Evolutionary conservation across 2,888 invertebrate species (phyloP).

Genomic region (Geotrupes spiniger): DNA sequence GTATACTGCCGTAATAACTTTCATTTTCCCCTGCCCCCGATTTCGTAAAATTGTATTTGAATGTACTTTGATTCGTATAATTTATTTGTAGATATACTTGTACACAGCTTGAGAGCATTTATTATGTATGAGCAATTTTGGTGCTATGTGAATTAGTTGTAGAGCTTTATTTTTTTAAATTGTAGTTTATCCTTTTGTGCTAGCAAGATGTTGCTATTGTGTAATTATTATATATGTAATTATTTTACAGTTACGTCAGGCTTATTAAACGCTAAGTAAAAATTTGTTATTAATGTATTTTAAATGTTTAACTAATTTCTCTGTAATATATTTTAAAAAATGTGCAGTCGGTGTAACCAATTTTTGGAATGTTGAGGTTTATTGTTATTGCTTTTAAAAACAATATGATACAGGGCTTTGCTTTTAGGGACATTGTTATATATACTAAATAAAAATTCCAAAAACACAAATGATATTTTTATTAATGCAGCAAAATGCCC

Average conservation of each 20-base stretch:
- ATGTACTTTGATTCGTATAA: constrained; percentile 9
- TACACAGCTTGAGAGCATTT: constrained; percentile 48
- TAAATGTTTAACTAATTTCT: background rate
- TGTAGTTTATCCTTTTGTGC: constrained; percentile 15
- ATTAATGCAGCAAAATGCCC: too few relatives aligned
- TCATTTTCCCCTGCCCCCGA: too few relatives aligned
- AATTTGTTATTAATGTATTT: constrained; percentile 8
- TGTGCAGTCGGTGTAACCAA: constrained; percentile 3
- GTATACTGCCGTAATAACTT: constrained; percentile 28
- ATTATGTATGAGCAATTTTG: constrained; percentile 47
- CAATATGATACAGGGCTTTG: constrained; percentile 44
- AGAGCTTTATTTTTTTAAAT: constrained; percentile 28
- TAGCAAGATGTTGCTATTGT: too few relatives aligned
- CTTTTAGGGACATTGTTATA: constrained; percentile 46
- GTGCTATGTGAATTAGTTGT: constrained; percentile 47
- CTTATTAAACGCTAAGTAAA: background rate
- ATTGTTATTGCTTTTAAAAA: constrained; percentile 43
- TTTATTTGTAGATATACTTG: constrained; percentile 41
- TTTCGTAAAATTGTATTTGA: too few relatives aligned
- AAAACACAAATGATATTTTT: too few relatives aligned
- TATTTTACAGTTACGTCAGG: constrained; percentile 8
- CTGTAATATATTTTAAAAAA: constrained; percentile 9
- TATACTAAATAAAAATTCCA: constrained; percentile 27
- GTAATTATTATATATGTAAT: constrained; percentile 12
- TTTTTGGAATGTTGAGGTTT: constrained; percentile 27